phyloP scores from a whole-genome alignment of 2,888 invertebrate genomes.

The Volucella inanis region DNA sequence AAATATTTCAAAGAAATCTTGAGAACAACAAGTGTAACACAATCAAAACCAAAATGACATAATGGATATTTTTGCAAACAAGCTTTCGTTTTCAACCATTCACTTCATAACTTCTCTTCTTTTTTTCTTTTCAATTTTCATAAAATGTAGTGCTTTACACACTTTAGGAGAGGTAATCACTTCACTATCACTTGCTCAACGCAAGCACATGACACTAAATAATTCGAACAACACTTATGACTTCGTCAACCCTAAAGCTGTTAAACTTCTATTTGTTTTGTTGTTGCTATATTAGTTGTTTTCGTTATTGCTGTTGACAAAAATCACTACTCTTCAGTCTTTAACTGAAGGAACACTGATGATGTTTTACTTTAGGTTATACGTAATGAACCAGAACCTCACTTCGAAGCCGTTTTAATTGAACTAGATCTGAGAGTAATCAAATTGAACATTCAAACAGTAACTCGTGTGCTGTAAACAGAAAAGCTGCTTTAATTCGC shows the following conservation, averaged over 20 bases:
- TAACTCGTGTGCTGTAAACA: neutral
- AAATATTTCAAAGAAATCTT: slow-evolving; percentile 30
- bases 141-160: slow-evolving; percentile 47
- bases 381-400: slow-evolving; percentile 13
- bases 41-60: slow-evolving; percentile 63
- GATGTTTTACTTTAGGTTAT: neutral
- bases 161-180: slow-evolving; percentile 41
- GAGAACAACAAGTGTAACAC: slow-evolving; percentile 64
- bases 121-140: slow-evolving; percentile 46
- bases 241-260: slow-evolving; percentile 42
- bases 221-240: slow-evolving; percentile 39
- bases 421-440: slow-evolving; percentile 48
- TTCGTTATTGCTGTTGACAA: slow-evolving; percentile 13
- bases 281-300: neutral
- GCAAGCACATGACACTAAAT: slow-evolving; percentile 45
- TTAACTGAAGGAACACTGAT: slow-evolving; percentile 8
- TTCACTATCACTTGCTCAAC: slow-evolving; percentile 39
- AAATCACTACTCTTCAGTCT: neutral
- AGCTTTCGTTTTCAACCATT: slow-evolving; percentile 61
- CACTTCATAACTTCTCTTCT: slow-evolving; percentile 50
- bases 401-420: slow-evolving; percentile 53
- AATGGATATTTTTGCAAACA: slow-evolving; percentile 55
- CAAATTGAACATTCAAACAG: slow-evolving; percentile 13
- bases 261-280: slow-evolving; percentile 8
- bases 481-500: neutral